Percentiles rank a stretch among this genome's conserved stretches.
These are phyloP conservation scores for Oophaga sylvatica DNA, from an alignment of 2,797 vertebrate species.

Conservation along the genomic window DNA sequence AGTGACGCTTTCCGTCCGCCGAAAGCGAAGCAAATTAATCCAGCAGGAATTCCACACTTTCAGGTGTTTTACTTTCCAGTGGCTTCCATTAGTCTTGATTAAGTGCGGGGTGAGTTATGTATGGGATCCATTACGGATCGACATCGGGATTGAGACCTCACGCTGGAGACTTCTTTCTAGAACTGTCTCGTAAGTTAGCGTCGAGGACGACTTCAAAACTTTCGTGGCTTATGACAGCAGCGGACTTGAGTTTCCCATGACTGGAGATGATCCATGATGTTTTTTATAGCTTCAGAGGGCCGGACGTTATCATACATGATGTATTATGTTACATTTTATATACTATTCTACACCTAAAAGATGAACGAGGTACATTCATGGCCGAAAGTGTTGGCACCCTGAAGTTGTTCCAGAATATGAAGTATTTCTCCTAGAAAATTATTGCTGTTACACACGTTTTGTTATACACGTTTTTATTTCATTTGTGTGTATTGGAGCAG, in stretches of 20 bases:
- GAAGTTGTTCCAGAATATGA: no score
- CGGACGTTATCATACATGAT: no score
- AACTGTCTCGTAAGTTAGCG: no score
- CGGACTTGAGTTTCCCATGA: background rate
- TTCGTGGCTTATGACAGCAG: background rate
- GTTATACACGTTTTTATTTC: no score
- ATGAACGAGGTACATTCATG: no score
- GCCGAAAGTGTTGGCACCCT: no score
- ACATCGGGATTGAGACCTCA: background rate
- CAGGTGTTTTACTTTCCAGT: background rate
- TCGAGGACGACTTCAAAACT: no score
- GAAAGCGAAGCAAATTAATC: slow-evolving; percentile 4
- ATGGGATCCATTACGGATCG: background rate
- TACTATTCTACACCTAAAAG: no score
- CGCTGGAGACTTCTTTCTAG: background rate
- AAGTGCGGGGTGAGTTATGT: background rate
- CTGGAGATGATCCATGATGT: background rate
- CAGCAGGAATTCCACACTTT: background rate
- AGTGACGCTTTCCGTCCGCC: background rate
- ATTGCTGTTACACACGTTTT: no score
- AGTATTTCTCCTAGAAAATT: no score
- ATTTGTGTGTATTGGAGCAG: no score
- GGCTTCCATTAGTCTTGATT: background rate
- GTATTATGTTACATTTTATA: no score
- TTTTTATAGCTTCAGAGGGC: background rate